A percentile compares a stretch with the other conserved stretches of the same genome.
Conservation (phyloP, 2,113 vertebrate genomes). For the Sander lucioperca region DNA sequence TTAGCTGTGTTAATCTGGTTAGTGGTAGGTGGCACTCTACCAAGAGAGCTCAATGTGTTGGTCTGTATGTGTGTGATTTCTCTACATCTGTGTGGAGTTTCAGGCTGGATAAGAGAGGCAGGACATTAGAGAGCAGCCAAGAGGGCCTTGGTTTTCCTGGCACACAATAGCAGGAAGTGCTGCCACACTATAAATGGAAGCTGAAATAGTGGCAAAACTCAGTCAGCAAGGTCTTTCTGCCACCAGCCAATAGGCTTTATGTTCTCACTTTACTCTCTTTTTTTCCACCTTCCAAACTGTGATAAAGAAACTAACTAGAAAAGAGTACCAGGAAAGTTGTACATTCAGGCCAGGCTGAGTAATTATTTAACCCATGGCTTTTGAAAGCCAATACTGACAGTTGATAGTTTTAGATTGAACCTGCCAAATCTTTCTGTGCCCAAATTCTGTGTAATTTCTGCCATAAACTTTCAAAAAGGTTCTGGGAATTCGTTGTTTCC, state of each 20-base stretch:
- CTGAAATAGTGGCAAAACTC: conserved; percentile 70
- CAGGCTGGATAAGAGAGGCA: conserved; percentile 57
- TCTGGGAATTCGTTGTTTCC: conserved; percentile 33
- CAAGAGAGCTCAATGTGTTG: conserved; percentile 38
- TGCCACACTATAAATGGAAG: conserved; percentile 83
- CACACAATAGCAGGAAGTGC: conserved; percentile 90
- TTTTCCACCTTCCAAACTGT: conserved; percentile 43
- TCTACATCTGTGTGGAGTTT: conserved; percentile 44
- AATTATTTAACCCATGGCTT: conserved; percentile 31
- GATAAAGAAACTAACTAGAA: conserved; percentile 56
- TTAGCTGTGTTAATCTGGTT: conserved; percentile 48
- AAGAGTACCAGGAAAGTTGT: conserved; percentile 51
- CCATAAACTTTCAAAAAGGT: conserved; percentile 10
- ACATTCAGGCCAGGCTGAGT: conserved; percentile 21
- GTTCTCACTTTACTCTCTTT: conserved; percentile 15
- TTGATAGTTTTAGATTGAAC: not conserved
- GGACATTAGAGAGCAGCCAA: conserved; percentile 70
- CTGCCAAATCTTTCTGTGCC: conserved; percentile 35
- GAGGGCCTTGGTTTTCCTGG: conserved; percentile 86
- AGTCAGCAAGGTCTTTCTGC: conserved; percentile 59
- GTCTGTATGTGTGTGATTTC: not conserved
- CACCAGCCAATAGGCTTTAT: conserved; percentile 62
- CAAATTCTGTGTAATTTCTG: conserved; percentile 14
- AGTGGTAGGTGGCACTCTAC: conserved; percentile 68
- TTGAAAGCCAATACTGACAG: conserved; percentile 36